Evolutionary conservation across 2,888 invertebrate genomes (phyloP).

Genomic region (Limenitis camilla): DNA sequence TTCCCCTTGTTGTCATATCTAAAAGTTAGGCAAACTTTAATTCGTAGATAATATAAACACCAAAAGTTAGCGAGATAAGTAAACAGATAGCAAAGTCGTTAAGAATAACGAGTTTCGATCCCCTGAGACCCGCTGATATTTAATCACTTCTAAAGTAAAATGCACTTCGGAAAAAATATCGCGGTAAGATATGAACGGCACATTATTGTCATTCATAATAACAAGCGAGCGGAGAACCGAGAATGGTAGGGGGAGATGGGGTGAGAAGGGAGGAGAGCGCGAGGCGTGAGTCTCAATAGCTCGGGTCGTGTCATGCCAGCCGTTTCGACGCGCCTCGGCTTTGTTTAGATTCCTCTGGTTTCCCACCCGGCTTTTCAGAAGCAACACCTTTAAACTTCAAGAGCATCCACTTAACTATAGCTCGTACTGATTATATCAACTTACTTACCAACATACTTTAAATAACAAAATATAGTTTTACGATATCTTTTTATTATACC

Average conservation of each 20-base stretch:
- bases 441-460: constrained; percentile 7
- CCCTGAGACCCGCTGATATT: constrained; percentile 55
- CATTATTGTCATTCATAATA: constrained; percentile 74
- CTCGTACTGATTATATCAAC: constrained; percentile 21
- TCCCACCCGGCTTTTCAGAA: constrained; percentile 30
- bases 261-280: constrained; percentile 24
- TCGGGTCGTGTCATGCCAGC: constrained; percentile 52
- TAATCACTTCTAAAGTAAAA: constrained; percentile 67
- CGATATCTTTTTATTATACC: too few species aligned
- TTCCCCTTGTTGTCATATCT: constrained; percentile 39
- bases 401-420: constrained; percentile 20
- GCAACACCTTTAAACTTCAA: constrained; percentile 28
- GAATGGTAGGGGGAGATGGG: constrained; percentile 33
- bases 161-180: constrained; percentile 59
- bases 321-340: constrained; percentile 38
- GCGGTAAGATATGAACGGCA: constrained; percentile 55
- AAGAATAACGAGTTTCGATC: constrained; percentile 55
- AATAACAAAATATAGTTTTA: background rate
- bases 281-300: constrained; percentile 48
- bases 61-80: constrained; percentile 55
- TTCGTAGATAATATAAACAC: constrained; percentile 63
- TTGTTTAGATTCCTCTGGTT: constrained; percentile 42
- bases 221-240: constrained; percentile 34
- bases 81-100: constrained; percentile 57
- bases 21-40: constrained; percentile 64